Evolutionary conservation across 2,888 invertebrate genomes (phyloP), one percentile per base, ranked within the genome.

Genomic region (Dasypogon diadema): DNA sequence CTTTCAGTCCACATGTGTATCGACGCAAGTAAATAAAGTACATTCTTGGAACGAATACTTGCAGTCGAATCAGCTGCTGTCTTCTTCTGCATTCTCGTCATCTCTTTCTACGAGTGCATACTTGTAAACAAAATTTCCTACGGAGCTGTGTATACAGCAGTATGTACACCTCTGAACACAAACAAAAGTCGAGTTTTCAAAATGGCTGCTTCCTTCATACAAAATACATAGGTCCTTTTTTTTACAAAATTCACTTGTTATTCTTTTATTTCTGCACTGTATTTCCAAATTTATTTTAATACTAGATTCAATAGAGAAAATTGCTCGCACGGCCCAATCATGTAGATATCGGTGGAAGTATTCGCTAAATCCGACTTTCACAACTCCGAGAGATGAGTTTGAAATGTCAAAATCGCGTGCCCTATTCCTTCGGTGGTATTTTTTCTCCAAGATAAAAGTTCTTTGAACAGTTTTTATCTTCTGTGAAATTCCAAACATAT

Each of bases 141-240:
- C 34, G 24, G 21, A 30, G 12, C 24, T 18, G 72, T 46, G 22
- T 60, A 75, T 46, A 76, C 72, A 68, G 16, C 16, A 68, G 16
- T 10, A 51, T 18, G 34, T 86, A 87, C 87, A 87, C 87, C 87
- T n/a, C 80, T 87, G 12, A 87, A 87, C 87, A 87, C 88, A 54
- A 54, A 56, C 30, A 42, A 34, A 56, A 14, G 16, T 54, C 18
- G 34, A 60, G 51, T 74, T 74, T 54, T 88, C 88, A 88, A 88
- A 88, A 88, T 88, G 88, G 88, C 88, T 88, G 88, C 88, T 88
- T 88, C 87, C 88, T 87, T 87, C 86, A 55, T 65, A 68, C 60
- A 75, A 70, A 76, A 75, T 77, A 78, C 88, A 72, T 77, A 79
- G 77, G 77, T 76, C 70, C 51, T 74, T 70, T 65, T 73, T 74